Evolutionary conservation across 2,113 vertebrate genomes (phyloP), one percentile per base, ranked within the genome.

Genomic region (Poicephalus meyeri): DNA sequence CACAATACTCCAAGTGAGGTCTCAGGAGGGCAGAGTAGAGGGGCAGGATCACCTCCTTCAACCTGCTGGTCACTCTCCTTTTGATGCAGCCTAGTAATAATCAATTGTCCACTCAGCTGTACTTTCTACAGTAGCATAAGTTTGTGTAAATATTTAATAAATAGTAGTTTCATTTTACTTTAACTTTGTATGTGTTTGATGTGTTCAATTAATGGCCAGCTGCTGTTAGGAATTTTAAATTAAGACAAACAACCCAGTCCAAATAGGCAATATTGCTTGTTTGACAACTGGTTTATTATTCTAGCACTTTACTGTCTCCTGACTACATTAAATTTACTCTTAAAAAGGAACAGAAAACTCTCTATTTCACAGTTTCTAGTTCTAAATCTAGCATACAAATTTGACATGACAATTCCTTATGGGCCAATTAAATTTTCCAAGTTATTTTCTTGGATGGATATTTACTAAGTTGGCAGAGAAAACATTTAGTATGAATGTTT

Each of bases 371-470:
- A 87, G 49, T 88, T 85, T 82, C 25, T 88, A 37, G 49, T 13
- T 86, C 26, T 63, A 49, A 92, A 81, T 85, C 29, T 56, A 93
- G 65, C 63, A 72, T 68, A 61, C 18, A 94, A 87, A 93, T 89
- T 85, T 89, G 89, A 90, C 53, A 47, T 83, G 78, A 93, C 80
- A 91, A 8, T 49, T 90, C 65, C 56, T 95, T 44, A 26, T 58
- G 28, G 89, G 25, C 56, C 77, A 94, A 65, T 87, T 92, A 91
- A 79, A 91, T 82, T 95, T 95, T 89, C 25, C 31, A 61, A 94
- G 46, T 16, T 89, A 88, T 93, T 96, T 97, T 73, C 41, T 73
- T 91, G 31, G 41, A 77, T 83, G 58, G 93, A 89, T 94, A 94
- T 88, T 95, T 88, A 58, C 63, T 18, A 66, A 26, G 46, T 29